phyloP scores from a whole-genome alignment of 2,888 invertebrate genomes.

The Apodemia zela region DNA sequence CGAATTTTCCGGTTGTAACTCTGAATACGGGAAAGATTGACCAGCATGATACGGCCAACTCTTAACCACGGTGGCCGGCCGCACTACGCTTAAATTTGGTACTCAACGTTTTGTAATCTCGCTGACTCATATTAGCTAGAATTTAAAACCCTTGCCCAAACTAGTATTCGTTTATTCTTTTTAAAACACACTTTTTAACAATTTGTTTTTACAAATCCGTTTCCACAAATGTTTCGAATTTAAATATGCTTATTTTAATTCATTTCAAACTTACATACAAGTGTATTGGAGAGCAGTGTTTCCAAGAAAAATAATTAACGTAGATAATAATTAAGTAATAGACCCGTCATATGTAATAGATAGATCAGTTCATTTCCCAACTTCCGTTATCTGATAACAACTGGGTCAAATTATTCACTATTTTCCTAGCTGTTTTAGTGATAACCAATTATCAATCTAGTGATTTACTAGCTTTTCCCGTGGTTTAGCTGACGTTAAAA shows the following conservation, averaged over 20 bases:
- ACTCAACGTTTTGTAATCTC: neutral
- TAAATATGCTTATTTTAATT: neutral
- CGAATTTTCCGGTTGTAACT: constrained; percentile 55
- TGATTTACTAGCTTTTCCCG: too few species aligned
- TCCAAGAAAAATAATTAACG: too few species aligned
- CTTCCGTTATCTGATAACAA: too few species aligned
- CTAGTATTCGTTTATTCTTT: neutral
- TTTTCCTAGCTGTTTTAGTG: too few species aligned
- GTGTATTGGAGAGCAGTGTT: neutral
- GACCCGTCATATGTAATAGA: too few species aligned
- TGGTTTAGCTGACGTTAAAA: too few species aligned
- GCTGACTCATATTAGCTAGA: neutral
- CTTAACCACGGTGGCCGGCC: constrained; percentile 28
- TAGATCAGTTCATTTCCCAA: too few species aligned
- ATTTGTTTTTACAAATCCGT: neutral
- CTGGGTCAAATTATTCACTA: too few species aligned
- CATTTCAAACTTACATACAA: neutral
- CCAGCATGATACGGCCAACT: constrained; percentile 53
- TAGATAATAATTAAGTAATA: too few species aligned
- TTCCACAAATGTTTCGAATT: neutral
- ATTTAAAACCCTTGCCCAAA: neutral
- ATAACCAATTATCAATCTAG: too few species aligned
- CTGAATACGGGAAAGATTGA: constrained; percentile 72
- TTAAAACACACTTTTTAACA: neutral
- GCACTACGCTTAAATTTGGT: constrained; percentile 30